Base-by-base conservation (phyloP, 1,140 invertebrate species). In the Platyscapa corneri region DNA sequence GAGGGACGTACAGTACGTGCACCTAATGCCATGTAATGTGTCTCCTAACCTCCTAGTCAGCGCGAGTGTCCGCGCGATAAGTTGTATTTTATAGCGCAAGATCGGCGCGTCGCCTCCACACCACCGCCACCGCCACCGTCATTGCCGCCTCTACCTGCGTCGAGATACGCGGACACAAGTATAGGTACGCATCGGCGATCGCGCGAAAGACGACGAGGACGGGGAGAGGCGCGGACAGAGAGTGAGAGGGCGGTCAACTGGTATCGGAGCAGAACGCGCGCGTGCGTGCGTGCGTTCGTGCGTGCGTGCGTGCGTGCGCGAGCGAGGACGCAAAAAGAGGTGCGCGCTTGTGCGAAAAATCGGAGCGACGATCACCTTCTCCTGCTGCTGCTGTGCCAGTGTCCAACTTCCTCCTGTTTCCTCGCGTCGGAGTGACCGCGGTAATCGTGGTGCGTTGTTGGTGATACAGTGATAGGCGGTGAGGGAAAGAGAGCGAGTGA, bases 41-140 rank as follows among this genome's bases (percentile, higher is more conserved):
- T 42, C 70, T 74, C 67, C 70, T 74, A 74, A 74, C 70, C 70
- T 74, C 70, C 70, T 42, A 74, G 70, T 74, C 70, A 27, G 70
- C 39, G 70, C 37, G 70, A 74, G 37, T 42, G 70, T n/a, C 8
- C 70, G 37, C 39, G 70, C 70, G 70, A 74, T 42, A 74, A 42
- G 0, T 74, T 10, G 8, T 74, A n/a, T 74, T 42, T 74, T 8
- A 32, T 42, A n/a, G 39, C 70, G 70, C 70, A 8, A 74, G 70
- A 74, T 74, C 37, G 70, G 70, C 70, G 23, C 5, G 23, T 27
- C 70, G 70, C 6, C 10, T 23, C 10, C 70, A n/a, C 70, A 39
- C 39, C n/a, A 7, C 12, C 30, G 1, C 64, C 27, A 5, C 6
- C 3, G 0, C 5, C 42, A 46, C 42, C n/a, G n/a, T n/a, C n/a